phyloP scores from a whole-genome alignment of 2,113 vertebrate species.

The Thalassarche chlororhynchos region DNA sequence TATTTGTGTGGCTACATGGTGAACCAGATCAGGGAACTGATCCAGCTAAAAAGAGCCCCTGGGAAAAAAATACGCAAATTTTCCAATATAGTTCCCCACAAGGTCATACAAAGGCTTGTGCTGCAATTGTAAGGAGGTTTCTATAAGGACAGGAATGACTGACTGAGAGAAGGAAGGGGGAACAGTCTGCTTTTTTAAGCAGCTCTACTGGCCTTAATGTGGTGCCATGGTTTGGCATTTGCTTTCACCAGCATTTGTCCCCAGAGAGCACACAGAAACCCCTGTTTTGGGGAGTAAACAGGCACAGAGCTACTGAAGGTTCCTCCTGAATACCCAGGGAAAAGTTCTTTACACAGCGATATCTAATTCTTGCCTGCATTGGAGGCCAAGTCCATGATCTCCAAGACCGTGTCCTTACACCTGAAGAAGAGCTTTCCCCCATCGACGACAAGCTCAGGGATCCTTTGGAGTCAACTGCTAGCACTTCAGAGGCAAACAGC shows the following conservation, averaged over 20 bases:
- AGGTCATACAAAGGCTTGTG: constrained; percentile 16
- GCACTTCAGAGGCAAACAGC: background rate
- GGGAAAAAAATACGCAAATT: background rate
- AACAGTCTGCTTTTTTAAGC: background rate
- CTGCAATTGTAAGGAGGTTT: constrained; percentile 6
- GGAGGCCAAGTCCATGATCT: background rate
- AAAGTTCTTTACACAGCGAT: background rate
- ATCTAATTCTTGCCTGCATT: background rate
- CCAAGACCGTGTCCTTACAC: background rate
- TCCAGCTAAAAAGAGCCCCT: background rate
- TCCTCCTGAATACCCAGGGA: background rate
- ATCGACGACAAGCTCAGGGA: background rate
- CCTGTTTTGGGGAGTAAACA: background rate
- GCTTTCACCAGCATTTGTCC: background rate
- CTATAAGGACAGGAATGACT: background rate
- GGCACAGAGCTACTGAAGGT: background rate
- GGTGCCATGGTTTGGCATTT: background rate
- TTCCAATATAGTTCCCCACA: constrained; percentile 11
- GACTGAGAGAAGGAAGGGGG: background rate
- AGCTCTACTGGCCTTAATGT: background rate
- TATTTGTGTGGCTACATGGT: constrained; percentile 22
- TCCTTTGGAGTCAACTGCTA: background rate
- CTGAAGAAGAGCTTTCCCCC: background rate
- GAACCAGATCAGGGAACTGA: background rate
- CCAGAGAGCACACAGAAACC: background rate